Evolutionary conservation across 2,113 vertebrate species (phyloP).

Genomic region (Chinchilla lanigera): DNA sequence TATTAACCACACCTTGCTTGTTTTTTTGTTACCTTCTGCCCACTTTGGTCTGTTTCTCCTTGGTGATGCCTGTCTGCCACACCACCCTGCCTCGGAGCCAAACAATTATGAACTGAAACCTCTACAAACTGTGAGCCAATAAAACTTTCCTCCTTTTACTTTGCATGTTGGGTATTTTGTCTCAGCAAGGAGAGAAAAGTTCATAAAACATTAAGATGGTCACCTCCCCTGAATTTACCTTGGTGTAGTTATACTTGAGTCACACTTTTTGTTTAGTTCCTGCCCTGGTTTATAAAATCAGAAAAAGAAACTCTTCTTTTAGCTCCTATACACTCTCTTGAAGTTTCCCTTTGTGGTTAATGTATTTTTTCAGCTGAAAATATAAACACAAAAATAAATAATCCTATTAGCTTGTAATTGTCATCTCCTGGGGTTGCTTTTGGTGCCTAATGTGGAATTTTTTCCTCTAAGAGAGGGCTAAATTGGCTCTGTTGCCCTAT

Average conservation of each 20-base stretch:
- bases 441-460: conserved; percentile 51
- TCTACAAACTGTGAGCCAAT: not conserved
- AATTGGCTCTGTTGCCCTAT: conserved; percentile 66
- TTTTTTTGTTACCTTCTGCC: not conserved
- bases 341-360: conserved; percentile 52
- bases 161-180: not conserved
- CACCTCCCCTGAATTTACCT: not conserved
- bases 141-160: not conserved
- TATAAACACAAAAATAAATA: conserved; percentile 76
- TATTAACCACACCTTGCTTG: not conserved
- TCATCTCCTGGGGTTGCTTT: conserved; percentile 64
- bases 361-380: conserved; percentile 73
- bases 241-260: not conserved
- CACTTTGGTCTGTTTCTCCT: not conserved
- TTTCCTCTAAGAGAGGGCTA: conserved; percentile 58
- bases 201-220: not conserved
- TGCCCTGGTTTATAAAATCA: not conserved
- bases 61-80: not conserved
- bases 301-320: conserved; percentile 31
- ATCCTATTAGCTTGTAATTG: conserved; percentile 70
- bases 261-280: not conserved
- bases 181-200: not conserved
- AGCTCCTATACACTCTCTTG: not conserved
- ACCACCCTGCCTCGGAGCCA: not conserved
- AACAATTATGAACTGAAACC: not conserved